Evolutionary conservation across 2,797 vertebrate genomes (phyloP), one percentile per base, ranked within the genome.

Genomic region (Hoplostethus mediterraneus): DNA sequence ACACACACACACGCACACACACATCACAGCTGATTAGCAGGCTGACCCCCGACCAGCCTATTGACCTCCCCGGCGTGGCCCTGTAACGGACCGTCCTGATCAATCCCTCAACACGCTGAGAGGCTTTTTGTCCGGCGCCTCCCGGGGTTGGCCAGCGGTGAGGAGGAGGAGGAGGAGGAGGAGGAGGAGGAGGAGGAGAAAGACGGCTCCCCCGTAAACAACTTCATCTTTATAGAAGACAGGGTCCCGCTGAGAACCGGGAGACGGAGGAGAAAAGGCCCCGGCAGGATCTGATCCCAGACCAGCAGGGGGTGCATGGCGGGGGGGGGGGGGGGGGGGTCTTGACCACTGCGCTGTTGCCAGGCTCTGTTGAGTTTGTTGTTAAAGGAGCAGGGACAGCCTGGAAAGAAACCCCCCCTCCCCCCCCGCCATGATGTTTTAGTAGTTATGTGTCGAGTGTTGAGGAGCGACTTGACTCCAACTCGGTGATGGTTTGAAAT

Each of bases 71-170:
- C 3, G 58, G 79, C 77, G 73, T 38, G 60, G 73, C 75, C 33
- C 6, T 87, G 87, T 81, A 82, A 69, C 86, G 73, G 74, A 82
- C 85, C 87, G 89, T 91, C 77, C 82, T 86, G 79, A 88, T 90
- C 89, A 87, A 87, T 89, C 79, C 84, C 84, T 86, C 73, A 1
- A 14, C 87, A 79, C 89, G 77, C 86, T 90, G 87, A 90, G 85
- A 89, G 83, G 84, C 87, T 90, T 90, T 86, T 66, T 80, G 72
- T 25, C 25, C 59, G 67, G 67, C 81, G 3, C 77, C 84, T 73
- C 81, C 84, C 61, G 79, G 81, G 86, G 81, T 77, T 51, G 28
- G 75, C 79, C 17, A 52, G 73, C 31, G 0, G 82, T 71, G 75
- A 67, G 58, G 62, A 30, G 40, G 77, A 66, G 72, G n/a, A n/a